These are phyloP conservation scores for Spatulosminthurus flaviceps DNA, from an alignment of 2,888 invertebrate genomes.

Conservation along the genomic window DNA sequence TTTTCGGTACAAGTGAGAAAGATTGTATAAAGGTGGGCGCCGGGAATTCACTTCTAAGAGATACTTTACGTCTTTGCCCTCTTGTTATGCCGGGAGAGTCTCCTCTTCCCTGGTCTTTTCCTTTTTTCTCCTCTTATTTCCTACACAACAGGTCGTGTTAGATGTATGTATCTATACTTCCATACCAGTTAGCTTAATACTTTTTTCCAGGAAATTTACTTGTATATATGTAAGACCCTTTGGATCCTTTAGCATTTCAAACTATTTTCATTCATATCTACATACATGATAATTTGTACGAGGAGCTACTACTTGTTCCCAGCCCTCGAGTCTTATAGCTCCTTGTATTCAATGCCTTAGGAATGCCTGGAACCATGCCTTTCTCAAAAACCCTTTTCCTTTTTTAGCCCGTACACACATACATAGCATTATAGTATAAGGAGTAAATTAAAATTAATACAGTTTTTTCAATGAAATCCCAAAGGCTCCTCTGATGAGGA, in stretches of 20 bases:
- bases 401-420: not conserved
- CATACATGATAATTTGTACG: not conserved
- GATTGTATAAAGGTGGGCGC: conserved; percentile 40
- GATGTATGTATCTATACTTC: no score
- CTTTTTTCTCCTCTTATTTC: no score
- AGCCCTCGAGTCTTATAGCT: conserved; percentile 3
- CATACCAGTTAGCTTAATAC: no score
- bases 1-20: conserved; percentile 36
- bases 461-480: conserved; percentile 46
- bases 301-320: not conserved
- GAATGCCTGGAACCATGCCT: conserved; percentile 9
- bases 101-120: not conserved
- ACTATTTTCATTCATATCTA: not conserved
- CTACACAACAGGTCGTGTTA: no score
- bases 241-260: no score
- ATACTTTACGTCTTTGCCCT: conserved; percentile 15
- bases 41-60: conserved; percentile 20
- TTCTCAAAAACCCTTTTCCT: no score
- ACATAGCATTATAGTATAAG: not conserved
- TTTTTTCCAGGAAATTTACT: not conserved
- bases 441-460: conserved; percentile 47
- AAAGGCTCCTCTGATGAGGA: conserved; percentile 7
- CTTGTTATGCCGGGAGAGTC: conserved; percentile 3
- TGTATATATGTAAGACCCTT: not conserved
- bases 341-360: conserved; percentile 25